Percentiles rank a stretch among this genome's conserved stretches.
Conservation (phyloP, 2,888 invertebrate species). For the Ptychoptera contaminata region DNA sequence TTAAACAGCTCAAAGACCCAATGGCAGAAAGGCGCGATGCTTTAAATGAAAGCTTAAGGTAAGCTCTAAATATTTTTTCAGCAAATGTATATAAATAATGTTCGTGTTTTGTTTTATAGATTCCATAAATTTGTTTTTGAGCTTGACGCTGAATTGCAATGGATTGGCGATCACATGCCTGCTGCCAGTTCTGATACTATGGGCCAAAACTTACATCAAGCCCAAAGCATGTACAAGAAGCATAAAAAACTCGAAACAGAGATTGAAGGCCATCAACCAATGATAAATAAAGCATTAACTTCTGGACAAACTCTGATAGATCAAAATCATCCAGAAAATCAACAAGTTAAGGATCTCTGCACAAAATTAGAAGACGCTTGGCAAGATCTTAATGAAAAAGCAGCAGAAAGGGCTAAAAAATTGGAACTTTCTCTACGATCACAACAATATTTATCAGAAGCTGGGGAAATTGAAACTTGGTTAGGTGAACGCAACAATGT, state of each 20-base stretch:
- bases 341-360: slow-evolving; percentile 59
- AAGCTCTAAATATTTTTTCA: slow-evolving; percentile 6
- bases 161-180: slow-evolving; percentile 83
- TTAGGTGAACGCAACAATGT: slow-evolving; percentile 73
- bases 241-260: slow-evolving; percentile 87
- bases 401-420: slow-evolving; percentile 54
- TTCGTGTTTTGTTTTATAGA: slow-evolving; percentile 16
- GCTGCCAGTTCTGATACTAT: slow-evolving; percentile 58
- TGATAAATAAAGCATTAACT: slow-evolving; percentile 67
- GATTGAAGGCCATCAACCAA: slow-evolving; percentile 69
- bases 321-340: slow-evolving; percentile 61
- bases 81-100: not conserved
- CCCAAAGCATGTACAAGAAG: slow-evolving; percentile 82
- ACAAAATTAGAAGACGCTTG: slow-evolving; percentile 54
- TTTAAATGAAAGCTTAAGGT: slow-evolving; percentile 65
- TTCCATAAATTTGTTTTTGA: slow-evolving; percentile 91
- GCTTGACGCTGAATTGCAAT: slow-evolving; percentile 80
- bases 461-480: slow-evolving; percentile 86
- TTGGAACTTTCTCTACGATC: slow-evolving; percentile 76
- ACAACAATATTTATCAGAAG: slow-evolving; percentile 85
- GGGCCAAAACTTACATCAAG: slow-evolving; percentile 80
- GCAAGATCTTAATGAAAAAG: slow-evolving; percentile 53
- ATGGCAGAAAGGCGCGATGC: slow-evolving; percentile 54
- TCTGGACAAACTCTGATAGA: slow-evolving; percentile 61
- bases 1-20: slow-evolving; percentile 56